Conservation (phyloP, 2,113 vertebrate species). For the Anas platyrhynchos region DNA sequence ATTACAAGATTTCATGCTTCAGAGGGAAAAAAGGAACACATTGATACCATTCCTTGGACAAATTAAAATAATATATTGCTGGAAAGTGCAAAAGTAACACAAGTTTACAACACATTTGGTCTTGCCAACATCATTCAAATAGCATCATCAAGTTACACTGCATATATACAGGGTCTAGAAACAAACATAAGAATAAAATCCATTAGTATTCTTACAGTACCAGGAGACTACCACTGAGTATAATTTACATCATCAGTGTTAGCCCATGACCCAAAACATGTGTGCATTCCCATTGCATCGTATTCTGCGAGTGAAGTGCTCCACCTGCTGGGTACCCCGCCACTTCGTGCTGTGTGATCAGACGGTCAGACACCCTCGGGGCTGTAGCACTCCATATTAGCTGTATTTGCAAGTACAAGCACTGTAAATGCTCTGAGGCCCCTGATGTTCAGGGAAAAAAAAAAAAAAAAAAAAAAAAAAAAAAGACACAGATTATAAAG, state of each 20-base stretch:
- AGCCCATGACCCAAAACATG: background rate
- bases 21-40: background rate
- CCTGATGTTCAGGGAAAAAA: background rate
- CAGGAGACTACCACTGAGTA: background rate
- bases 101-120: background rate
- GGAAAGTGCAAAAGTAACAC: background rate
- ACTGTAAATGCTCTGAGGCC: background rate
- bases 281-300: rapidly evolving
- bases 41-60: background rate
- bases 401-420: background rate
- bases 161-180: background rate
- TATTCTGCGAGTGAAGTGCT: background rate
- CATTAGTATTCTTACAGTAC: background rate
- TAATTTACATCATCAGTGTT: background rate
- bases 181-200: background rate
- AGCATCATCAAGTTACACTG: background rate
- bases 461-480: background rate
- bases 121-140: slow-evolving; percentile 9
- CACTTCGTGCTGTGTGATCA: background rate
- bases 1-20: background rate
- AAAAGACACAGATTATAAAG: background rate
- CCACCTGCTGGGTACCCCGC: slow-evolving; percentile 56
- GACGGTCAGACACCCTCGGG: background rate
- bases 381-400: background rate
- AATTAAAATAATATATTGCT: background rate